Evolutionary conservation across 2,888 invertebrate species (phyloP), one percentile per base, ranked within the genome.

Genomic region (Cryptosula pallasiana): DNA sequence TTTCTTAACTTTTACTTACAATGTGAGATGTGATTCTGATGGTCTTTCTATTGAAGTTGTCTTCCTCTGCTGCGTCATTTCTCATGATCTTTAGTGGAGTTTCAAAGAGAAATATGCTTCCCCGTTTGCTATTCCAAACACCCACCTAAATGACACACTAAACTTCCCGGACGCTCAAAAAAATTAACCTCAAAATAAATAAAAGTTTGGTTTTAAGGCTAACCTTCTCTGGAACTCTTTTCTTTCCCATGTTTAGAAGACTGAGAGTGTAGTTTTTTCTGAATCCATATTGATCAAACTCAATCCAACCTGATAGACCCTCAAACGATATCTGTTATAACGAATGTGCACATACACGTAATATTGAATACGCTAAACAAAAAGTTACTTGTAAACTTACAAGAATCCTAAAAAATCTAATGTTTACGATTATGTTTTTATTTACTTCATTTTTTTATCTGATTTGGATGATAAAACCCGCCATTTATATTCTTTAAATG

Each of bases 261-360:
- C 36, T 32, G 3, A 70, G 70, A 5, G 25, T 23, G 70, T 25
- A 70, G 45, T 70, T 70, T 25, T 54, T 70, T 29, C 70, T 70
- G 32, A 54, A 70, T 5, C 70, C 70, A 54, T 23, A 9, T 29
- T 70, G 9, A 54, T 70, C 70, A 54, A 70, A 70, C 45, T 70
- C 55, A 36, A 70, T 70, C 23, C 45, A n/a, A 5, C 70, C 70
- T 3, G 70, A 54, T 23, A 70, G 45, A 5, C 70, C 70, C 5
- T 70, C 45, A 5, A 70, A 35, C 2, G 13, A 13, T 5, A 69
- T 29, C 69, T 58, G 29, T n/a, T n/a, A n/a, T n/a, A n/a, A n/a
- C n/a, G n/a, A n/a, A n/a, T n/a, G n/a, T n/a, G n/a, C n/a, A n/a
- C n/a, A n/a, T n/a, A n/a, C n/a, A n/a, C n/a, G n/a, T n/a, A n/a